These are phyloP conservation scores for Megalopta genalis DNA, from an alignment of 1,140 invertebrate species.

Conservation along the genomic window DNA sequence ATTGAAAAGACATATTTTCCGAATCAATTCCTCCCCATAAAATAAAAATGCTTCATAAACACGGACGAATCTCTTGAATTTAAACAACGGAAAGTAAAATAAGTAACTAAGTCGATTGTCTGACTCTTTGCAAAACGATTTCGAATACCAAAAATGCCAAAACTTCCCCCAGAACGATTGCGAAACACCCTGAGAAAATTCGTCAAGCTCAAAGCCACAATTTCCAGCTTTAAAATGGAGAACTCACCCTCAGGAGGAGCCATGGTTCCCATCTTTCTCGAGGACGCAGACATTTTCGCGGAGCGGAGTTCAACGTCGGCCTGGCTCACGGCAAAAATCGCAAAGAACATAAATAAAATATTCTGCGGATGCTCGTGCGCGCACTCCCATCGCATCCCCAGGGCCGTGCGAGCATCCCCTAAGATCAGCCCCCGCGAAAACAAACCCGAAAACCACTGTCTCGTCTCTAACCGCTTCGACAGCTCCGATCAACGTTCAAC, in stretches of 20 bases:
- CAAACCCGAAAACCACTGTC: background rate
- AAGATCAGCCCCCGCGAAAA: background rate
- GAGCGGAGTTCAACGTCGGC: conserved; percentile 25
- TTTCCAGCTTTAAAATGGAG: background rate
- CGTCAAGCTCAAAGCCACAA: background rate
- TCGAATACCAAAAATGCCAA: background rate
- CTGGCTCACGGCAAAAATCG: conserved; percentile 45
- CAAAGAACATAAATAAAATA: conserved; percentile 57
- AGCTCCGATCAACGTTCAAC: no score
- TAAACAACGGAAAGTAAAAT: no score
- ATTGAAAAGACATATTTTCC: no score
- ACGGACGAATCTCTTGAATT: no score
- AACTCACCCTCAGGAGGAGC: conserved; percentile 3
- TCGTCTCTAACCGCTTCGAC: background rate
- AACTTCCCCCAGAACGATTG: background rate
- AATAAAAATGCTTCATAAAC: no score
- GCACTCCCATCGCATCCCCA: conserved; percentile 44
- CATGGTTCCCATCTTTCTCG: background rate
- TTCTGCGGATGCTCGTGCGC: conserved; percentile 51
- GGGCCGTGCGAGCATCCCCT: conserved; percentile 23
- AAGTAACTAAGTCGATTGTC: no score
- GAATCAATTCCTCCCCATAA: no score
- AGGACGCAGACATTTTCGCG: background rate
- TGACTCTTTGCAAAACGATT: background rate
- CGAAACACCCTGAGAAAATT: background rate